Base-by-base conservation (phyloP, 2,888 invertebrate genomes). In the Scaptomyza tumidula region DNA sequence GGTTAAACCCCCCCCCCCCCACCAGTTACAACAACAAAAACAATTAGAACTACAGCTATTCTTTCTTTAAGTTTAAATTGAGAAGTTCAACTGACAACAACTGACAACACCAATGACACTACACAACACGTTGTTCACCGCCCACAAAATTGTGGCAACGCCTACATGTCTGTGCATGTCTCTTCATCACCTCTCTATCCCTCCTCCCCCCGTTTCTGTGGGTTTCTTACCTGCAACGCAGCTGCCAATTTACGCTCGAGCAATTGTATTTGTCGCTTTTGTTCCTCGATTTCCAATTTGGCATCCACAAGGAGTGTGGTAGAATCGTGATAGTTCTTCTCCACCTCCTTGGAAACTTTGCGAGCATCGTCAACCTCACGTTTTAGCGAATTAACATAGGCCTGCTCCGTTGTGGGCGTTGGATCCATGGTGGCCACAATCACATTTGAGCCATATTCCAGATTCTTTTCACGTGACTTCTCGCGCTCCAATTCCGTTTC, bases 401-500 rank as follows among this genome's bases (percentile, higher is more conserved):
- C 93, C 88, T 95, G 95, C 80, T 95, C 95, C 54, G 94, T 94
- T 7, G 93, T 89, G 14, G 88, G 80, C 19, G 91, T 78, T 65
- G 90, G 82, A 58, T 90, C 88, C 78, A 89, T 82, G 29, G 87
- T 90, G 43, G 90, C 90, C 46, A 90, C 90, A 70, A 90, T 90
- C 35, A 90, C 89, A 78, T 90, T 88, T 1, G 90, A 90, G 7
- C 89, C 90, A 35, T 90, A 90, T 67, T 90, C 90, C 3, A 89
- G 74, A 68, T 89, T 91, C 77, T 91, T 91, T 44, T 90, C 89
- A 16, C 90, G 80, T 1, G 90, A 89, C 48, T 94, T 93, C 89
- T 95, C 95, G 82, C 96, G 95, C 66, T 96, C 96, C 75, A 96
- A 90, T 90, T 97, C 97, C 11, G 96, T 95, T 92, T 97, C 97